Evolutionary conservation across 2,888 invertebrate genomes (phyloP).

Genomic region (Drosophila atripex): DNA sequence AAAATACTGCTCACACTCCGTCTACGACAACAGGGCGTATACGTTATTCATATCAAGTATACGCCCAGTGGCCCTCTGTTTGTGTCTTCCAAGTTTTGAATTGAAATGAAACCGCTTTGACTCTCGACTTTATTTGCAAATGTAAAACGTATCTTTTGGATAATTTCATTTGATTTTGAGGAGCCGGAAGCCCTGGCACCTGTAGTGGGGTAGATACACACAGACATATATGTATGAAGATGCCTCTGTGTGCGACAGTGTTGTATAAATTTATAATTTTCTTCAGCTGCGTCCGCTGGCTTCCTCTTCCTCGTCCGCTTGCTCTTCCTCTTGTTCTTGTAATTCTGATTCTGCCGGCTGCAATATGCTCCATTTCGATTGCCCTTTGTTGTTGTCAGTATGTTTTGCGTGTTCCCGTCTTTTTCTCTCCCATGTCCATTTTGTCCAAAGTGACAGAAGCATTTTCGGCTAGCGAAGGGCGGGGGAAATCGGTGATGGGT

Average conservation of each 20-base stretch:
- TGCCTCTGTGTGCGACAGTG: constrained; percentile 28
- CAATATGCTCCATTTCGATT: constrained; percentile 24
- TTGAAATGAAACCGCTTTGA: constrained; percentile 1
- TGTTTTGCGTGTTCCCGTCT: constrained; percentile 1
- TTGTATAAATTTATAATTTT: constrained; percentile 68
- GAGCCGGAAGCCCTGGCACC: constrained; percentile 34
- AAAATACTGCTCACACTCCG: neutral
- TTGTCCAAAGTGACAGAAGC: constrained; percentile 58
- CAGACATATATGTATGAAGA: constrained; percentile 13
- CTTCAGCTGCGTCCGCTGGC: constrained; percentile 53
- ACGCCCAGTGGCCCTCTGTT: constrained; percentile 2
- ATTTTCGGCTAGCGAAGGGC: constrained; percentile 33
- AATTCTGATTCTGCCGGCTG: constrained; percentile 26
- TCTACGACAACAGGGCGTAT: constrained; percentile 1
- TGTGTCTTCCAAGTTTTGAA: too few relatives aligned
- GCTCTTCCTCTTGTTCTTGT: too few relatives aligned
- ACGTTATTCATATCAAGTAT: constrained; percentile 10
- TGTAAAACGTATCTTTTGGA: constrained; percentile 13
- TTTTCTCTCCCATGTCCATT: constrained; percentile 2
- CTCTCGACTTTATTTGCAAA: neutral
- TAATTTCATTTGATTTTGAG: constrained; percentile 22
- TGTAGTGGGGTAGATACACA: constrained; percentile 9
- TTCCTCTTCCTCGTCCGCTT: constrained; percentile 10
- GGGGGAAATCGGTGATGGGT: constrained; percentile 7
- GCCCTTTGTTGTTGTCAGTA: constrained; percentile 4